Evolutionary conservation across 2,888 invertebrate species (phyloP).

Genomic region (Lutraria lutraria): DNA sequence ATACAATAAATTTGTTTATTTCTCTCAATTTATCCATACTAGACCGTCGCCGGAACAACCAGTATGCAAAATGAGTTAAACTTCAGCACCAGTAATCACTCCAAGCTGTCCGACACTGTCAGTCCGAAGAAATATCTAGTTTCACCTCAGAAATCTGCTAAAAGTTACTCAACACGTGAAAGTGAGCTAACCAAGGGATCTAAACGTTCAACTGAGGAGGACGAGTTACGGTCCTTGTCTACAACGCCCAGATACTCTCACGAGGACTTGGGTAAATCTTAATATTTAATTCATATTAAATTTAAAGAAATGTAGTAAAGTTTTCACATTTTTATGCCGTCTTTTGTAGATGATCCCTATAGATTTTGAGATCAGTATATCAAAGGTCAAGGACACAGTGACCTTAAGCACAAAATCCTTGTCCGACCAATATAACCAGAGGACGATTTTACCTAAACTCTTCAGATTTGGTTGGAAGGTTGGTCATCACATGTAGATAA

Average conservation of each 20-base stretch:
- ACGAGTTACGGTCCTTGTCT: slow-evolving; percentile 62
- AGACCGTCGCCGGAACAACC: background rate
- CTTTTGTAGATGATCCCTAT: too few species aligned
- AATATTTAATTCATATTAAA: too few species aligned
- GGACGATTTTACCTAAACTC: too few species aligned
- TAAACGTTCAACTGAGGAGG: slow-evolving; percentile 59
- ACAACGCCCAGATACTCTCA: slow-evolving; percentile 65
- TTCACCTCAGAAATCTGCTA: slow-evolving; percentile 25
- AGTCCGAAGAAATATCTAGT: slow-evolving; percentile 23
- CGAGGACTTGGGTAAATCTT: slow-evolving; percentile 60
- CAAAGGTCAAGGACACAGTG: too few species aligned
- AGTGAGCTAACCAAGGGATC: slow-evolving; percentile 40
- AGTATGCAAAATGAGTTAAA: slow-evolving; percentile 38
- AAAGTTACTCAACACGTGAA: slow-evolving; percentile 12
- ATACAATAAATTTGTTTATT: too few species aligned
- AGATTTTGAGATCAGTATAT: too few species aligned
- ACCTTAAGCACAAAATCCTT: too few species aligned
- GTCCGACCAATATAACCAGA: too few species aligned
- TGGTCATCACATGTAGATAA: too few species aligned
- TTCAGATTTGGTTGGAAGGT: too few species aligned
- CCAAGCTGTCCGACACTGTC: background rate
- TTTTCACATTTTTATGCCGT: too few species aligned
- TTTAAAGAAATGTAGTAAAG: too few species aligned
- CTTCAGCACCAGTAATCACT: background rate
- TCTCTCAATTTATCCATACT: background rate